Percentiles rank a stretch among this genome's conserved stretches.
Evolutionary conservation across 2,113 vertebrate genomes (phyloP).

Genomic region (Quiscalus mexicanus): DNA sequence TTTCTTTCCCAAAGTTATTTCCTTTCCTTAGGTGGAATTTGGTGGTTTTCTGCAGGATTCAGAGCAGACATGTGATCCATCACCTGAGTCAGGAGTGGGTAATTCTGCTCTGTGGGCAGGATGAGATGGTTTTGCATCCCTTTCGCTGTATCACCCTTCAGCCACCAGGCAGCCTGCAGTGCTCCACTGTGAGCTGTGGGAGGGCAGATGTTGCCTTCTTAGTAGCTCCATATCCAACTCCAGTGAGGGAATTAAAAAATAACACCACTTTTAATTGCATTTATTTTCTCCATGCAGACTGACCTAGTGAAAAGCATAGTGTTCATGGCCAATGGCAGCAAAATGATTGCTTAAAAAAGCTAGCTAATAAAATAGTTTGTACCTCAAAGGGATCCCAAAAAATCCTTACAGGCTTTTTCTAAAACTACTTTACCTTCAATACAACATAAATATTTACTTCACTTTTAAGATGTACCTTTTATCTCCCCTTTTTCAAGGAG

Average conservation of each 20-base stretch:
- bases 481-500: neutral
- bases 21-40: neutral
- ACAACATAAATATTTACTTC: neutral
- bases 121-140: neutral
- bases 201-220: neutral
- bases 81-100: neutral
- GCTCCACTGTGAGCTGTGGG: neutral
- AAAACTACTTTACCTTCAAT: neutral
- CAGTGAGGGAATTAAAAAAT: neutral
- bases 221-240: neutral
- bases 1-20: neutral
- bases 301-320: neutral
- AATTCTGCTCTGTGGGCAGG: neutral
- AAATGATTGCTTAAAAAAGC: neutral
- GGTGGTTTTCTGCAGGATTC: neutral
- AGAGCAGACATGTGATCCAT: accelerated
- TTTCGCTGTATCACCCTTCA: neutral
- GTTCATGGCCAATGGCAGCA: neutral
- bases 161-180: neutral
- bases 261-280: neutral
- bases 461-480: neutral
- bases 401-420: neutral
- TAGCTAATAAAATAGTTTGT: neutral
- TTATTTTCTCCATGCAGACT: neutral
- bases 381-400: neutral